These are phyloP conservation scores for Galerucella pusilla DNA, from an alignment of 2,888 invertebrate genomes.

Conservation along the genomic window DNA sequence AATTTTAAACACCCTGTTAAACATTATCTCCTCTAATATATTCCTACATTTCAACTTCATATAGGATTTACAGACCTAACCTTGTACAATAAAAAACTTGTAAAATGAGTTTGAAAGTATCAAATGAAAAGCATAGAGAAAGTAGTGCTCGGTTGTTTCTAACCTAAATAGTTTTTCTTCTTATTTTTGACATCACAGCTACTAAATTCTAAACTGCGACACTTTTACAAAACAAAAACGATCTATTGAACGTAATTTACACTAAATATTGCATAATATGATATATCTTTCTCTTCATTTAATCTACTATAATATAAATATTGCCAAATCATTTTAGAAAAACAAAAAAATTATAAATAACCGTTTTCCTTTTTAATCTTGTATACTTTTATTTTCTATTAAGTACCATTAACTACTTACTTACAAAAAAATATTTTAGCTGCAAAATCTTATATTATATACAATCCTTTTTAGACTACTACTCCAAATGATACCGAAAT, in stretches of 20 bases:
- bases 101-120: slow-evolving; percentile 29
- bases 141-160: slow-evolving; percentile 46
- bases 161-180: slow-evolving; percentile 54
- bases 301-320: slow-evolving; percentile 39
- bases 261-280: slow-evolving; percentile 57
- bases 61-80: slow-evolving; percentile 37
- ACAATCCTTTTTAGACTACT: slow-evolving; percentile 48
- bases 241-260: slow-evolving; percentile 37
- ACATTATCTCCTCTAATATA: slow-evolving; percentile 23
- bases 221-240: slow-evolving; percentile 55
- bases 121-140: slow-evolving; percentile 41
- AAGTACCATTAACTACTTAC: slow-evolving; percentile 57
- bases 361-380: slow-evolving; percentile 51
- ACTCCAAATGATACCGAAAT: slow-evolving; percentile 44
- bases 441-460: slow-evolving; percentile 56
- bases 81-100: slow-evolving; percentile 30
- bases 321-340: slow-evolving; percentile 44
- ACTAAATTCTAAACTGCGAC: slow-evolving; percentile 60
- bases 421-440: slow-evolving; percentile 57
- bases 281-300: slow-evolving; percentile 53
- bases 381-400: slow-evolving; percentile 52
- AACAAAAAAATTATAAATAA: slow-evolving; percentile 49
- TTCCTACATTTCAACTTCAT: slow-evolving; percentile 31
- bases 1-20: slow-evolving; percentile 36
- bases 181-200: slow-evolving; percentile 61